Evolutionary conservation across 2,113 vertebrate genomes (phyloP), one percentile per base, ranked within the genome.

Genomic region (Melanerpes formicivorus): DNA sequence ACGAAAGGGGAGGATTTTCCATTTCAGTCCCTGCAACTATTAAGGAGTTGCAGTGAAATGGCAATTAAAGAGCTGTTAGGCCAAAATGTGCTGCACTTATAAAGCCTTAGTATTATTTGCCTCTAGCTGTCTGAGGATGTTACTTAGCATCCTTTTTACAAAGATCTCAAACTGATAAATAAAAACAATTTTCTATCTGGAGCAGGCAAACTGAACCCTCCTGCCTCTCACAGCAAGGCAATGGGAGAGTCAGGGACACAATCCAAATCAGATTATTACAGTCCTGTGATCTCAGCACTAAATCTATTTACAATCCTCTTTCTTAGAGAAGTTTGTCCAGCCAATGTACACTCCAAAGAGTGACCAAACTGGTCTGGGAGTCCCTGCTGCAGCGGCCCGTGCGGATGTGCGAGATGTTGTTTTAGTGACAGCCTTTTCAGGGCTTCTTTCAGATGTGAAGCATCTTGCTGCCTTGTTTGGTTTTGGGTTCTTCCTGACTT

Each of bases 81-180:
- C 26, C 73, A 48, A 72, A 87, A 76, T 22, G 75, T 9, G 60
- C 91, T 71, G 72, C 63, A 50, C 11, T 92, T 48, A 76, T 0
- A 0, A 42, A 84, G 84, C 59, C 95, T 76, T 89, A 34, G 5
- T n/a, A 48, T n/a, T 19, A 34, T 70, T 75, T 87, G 71, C 63
- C 87, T 93, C 75, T 69, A 72, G 84, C 59, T 46, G 63, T 63
- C 79, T 23, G 46, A 79, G 22, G 52, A 55, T 52, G 77, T 87
- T 25, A 50, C 23, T 34, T 18, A 40, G 46, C 14, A 14, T 71
- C 66, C 27, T 76, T 95, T 85, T 82, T 11, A 87, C 18, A 89
- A 21, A 92, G 67, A 80, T 71, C 64, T 94, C 72, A 44, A 77
- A 67, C 64, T 70, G 52, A 79, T n/a, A 93, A 88, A 93, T 27